Base-by-base conservation (phyloP, 2,113 vertebrate species). In the Anthoscopus minutus region DNA sequence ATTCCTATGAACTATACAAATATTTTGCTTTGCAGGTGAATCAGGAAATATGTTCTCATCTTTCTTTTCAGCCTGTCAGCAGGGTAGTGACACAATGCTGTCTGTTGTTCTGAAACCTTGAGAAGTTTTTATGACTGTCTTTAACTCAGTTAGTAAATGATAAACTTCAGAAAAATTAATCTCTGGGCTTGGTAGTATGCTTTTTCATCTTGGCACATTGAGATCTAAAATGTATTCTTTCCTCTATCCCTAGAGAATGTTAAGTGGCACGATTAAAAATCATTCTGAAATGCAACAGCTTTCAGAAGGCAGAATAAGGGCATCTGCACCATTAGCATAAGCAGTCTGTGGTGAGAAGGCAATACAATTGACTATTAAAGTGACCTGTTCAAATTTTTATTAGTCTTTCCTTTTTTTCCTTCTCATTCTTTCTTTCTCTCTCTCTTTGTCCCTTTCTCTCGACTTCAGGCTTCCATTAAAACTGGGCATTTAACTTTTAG, bases 261-360 rank as follows among this genome's bases (percentile, higher is more conserved):
- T 89, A 95, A 94, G 65, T 92, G 88, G 72, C 48, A 64, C 64
- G 24, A 94, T 93, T 84, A 96, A 90, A 95, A 94, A 51, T 61
- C 17, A 24, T 69, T 80, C 48, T 89, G 62, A 87, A 93, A 77
- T 24, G 44, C 50, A 76, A 31, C 60, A 74, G 76, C 67, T 92
- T 96, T 93, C 79, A 56, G 67, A 60, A 88, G 40, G 60, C 67
- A 93, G 64, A 74, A 30, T 83, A 92, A 86, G 38, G 95, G 71
- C 76, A 89, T 94, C 71, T 94, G 92, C 71, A 67, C 56, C 14
- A 78, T 96, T 96, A 92, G 44, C 85, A 88, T 88, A 83, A 81
- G 60, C 38, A 92, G 44, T 11, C 60, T 93, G 67, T 73, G 44
- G 60, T 67, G 67, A 86, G 64, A 66, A 93, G 44, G 13, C 89